Evolutionary conservation across 92 coral and sea anemone species (phyloP), one percentile per base, ranked within the genome.

Genomic region (Paragorgia papillata): DNA sequence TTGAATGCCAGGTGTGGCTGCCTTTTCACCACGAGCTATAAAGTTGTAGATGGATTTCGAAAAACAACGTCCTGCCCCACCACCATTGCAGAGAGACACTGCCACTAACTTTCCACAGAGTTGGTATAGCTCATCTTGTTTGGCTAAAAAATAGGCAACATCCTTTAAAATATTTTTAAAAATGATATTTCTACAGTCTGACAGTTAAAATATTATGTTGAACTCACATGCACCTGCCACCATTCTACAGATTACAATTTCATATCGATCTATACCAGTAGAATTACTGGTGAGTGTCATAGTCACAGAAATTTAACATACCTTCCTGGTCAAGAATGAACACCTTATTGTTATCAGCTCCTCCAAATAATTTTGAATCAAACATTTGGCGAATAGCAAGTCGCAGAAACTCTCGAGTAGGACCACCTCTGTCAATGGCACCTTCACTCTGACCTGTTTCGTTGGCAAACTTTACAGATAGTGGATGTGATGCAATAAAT

Each of bases 51-150:
- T 56, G 21, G 55, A 51, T 49, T 56, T 71, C 13, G 79, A 78
- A 31, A 82, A 46, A 32, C 88, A 84, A 54, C 56, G 41, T 39
- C 84, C 83, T 17, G 44, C 88, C 3, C 78, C 83, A 30, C 84
- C 88, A 69, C 88, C 84, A 84, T 78, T 84, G 57, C 66, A 77
- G 14, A 84, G 40, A 13, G 84, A 84, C 41, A 84, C 74, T 10
- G 80, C 88, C 58, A 84, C 62, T 41, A 84, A 46, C 66, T 77
- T 77, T 14, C 88, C 88, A 68, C 61, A 70, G 28, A 31, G 55
- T 28, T 43, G 35, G 43, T 84, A 84, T n/a, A 25, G 53, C 39
- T 69, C 39, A 1, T 69, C 17, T 37, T 49, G 57, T 69, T 46
- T 69, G 19, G 28, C 75, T 69, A 46, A 37, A 37, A 37, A 37